Conservation (phyloP, 2,888 invertebrate genomes). For the Cantharis rufa region DNA sequence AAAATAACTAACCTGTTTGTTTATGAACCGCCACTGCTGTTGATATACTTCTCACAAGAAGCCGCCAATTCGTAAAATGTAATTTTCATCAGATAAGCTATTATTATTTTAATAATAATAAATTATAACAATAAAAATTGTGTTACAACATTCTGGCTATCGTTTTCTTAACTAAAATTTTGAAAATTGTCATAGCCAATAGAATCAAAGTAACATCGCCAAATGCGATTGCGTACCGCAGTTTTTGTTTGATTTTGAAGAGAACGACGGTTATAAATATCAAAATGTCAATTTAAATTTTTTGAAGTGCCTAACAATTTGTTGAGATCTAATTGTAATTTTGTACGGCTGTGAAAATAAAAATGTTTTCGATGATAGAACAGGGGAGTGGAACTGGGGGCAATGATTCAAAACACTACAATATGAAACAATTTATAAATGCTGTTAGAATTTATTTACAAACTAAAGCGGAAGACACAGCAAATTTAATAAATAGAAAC, state of each 20-base stretch:
- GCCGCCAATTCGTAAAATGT: no score
- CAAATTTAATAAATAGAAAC: slow-evolving; percentile 60
- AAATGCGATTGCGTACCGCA: neutral
- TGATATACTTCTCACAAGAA: no score
- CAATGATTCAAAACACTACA: slow-evolving; percentile 32
- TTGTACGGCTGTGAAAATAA: neutral
- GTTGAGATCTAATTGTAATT: neutral
- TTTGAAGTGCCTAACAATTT: neutral
- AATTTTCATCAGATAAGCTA: neutral
- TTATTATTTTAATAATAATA: no score
- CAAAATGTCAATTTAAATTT: neutral
- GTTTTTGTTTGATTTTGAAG: neutral
- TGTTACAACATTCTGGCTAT: neutral
- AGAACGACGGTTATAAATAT: neutral
- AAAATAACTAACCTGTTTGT: no score
- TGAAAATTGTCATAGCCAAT: neutral
- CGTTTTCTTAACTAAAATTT: neutral
- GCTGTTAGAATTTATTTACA: slow-evolving; percentile 60
- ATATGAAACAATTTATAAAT: slow-evolving; percentile 61
- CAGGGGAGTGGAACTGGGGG: neutral
- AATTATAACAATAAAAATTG: neutral
- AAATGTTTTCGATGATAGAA: neutral
- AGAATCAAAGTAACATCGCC: neutral
- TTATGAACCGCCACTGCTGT: no score
- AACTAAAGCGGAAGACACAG: slow-evolving; percentile 59